These are phyloP conservation scores for Gymnoscopelus braueri DNA, from an alignment of 2,797 vertebrate genomes.

Conservation along the genomic window DNA sequence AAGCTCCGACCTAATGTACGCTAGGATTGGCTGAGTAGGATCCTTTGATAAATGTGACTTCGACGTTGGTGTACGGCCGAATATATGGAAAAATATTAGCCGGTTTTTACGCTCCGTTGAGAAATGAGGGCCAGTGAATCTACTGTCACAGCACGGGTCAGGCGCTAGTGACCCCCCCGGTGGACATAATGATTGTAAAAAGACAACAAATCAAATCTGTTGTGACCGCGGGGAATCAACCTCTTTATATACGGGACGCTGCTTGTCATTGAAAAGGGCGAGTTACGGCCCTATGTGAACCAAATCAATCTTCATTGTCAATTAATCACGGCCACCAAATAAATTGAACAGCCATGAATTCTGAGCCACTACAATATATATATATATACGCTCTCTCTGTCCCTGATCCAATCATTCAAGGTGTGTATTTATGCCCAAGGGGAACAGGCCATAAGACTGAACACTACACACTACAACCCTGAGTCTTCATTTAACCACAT, in stretches of 20 bases:
- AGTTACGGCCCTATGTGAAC: conserved; percentile 50
- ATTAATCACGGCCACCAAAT: conserved; percentile 68
- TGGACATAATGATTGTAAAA: conserved; percentile 62
- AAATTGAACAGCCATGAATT: conserved; percentile 52
- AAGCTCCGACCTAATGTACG: too few relatives aligned
- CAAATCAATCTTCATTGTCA: conserved; percentile 68
- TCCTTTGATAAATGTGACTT: too few relatives aligned
- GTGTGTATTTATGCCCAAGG: background rate
- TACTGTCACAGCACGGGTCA: too few relatives aligned
- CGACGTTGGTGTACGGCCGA: too few relatives aligned
- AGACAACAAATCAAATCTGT: conserved; percentile 67
- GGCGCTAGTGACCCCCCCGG: conserved; percentile 15
- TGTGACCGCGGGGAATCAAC: conserved; percentile 49
- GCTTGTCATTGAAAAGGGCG: conserved; percentile 51
- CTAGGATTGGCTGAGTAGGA: too few relatives aligned
- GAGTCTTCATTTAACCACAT: too few relatives aligned
- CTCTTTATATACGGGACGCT: conserved; percentile 59
- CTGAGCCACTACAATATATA: conserved; percentile 20
- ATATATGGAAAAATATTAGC: too few relatives aligned
- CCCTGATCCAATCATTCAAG: conserved; percentile 49
- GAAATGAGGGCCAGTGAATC: too few relatives aligned
- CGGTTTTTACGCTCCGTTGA: too few relatives aligned
- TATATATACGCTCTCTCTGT: conserved; percentile 21
- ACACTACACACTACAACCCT: background rate
- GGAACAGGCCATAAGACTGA: conserved; percentile 16